phyloP scores from a whole-genome alignment of 2,888 invertebrate species.

The Rhagium mordax region DNA sequence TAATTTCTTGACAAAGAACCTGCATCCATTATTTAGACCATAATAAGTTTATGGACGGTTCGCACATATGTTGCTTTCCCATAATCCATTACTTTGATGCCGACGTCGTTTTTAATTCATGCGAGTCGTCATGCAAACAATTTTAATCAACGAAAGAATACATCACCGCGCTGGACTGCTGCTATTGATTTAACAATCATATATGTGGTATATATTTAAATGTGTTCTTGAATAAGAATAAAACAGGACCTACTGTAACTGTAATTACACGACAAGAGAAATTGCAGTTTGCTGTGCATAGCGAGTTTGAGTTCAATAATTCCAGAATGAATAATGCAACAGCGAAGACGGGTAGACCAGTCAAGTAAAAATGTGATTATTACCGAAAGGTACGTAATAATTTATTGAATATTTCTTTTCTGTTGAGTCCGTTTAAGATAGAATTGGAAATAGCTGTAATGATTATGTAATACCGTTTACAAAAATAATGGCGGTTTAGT shows the following conservation, averaged over 20 bases:
- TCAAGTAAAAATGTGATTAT: not conserved
- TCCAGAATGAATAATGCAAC: conserved; percentile 7
- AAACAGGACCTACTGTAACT: not conserved
- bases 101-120: conserved; percentile 58
- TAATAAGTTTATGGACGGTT: conserved; percentile 51
- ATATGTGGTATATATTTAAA: conserved; percentile 25
- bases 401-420: not conserved
- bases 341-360: not conserved
- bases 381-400: not conserved
- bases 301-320: conserved; percentile 4
- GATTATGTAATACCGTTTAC: too few relatives aligned
- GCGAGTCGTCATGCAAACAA: conserved; percentile 57
- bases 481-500: too few relatives aligned
- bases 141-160: conserved; percentile 54
- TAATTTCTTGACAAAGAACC: conserved; percentile 51
- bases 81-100: conserved; percentile 57
- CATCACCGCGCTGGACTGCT: conserved; percentile 18
- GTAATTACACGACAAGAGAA: conserved; percentile 8
- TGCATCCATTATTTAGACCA: conserved; percentile 51
- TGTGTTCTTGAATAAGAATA: conserved; percentile 5
- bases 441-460: too few relatives aligned
- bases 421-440: too few relatives aligned
- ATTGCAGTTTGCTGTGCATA: conserved; percentile 10
- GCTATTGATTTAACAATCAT: conserved; percentile 48
- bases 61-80: conserved; percentile 60